phyloP scores from a whole-genome alignment of 2,888 invertebrate species.

The Periphyllus acericola region DNA sequence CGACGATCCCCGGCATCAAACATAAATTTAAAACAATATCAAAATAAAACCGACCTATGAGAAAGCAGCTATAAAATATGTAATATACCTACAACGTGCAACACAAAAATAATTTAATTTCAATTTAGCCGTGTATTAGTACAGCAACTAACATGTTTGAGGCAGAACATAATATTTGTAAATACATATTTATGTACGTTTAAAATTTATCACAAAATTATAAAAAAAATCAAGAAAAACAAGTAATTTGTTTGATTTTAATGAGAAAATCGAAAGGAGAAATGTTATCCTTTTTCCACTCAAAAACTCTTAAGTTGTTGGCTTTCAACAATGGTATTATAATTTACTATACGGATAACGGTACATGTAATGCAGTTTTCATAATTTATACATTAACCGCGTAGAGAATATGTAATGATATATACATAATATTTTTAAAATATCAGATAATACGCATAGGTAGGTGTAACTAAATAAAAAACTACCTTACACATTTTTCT shows the following conservation, averaged over 20 bases:
- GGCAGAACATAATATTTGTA: background rate
- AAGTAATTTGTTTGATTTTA: background rate
- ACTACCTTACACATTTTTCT: background rate
- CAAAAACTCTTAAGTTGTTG: background rate
- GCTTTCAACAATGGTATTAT: slow-evolving; percentile 7
- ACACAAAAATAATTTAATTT: background rate
- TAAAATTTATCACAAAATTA: background rate
- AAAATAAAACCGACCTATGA: background rate
- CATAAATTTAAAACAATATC: background rate
- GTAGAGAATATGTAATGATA: background rate
- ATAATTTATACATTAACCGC: background rate
- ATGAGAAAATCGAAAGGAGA: background rate
- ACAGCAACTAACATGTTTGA: background rate
- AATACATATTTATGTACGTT: background rate
- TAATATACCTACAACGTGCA: too few species aligned
- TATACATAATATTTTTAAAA: background rate
- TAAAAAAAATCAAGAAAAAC: slow-evolving; percentile 10
- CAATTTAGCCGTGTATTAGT: background rate
- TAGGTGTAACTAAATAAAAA: background rate
- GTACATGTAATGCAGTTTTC: background rate
- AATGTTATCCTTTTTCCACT: slow-evolving; percentile 5
- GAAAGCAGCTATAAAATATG: background rate
- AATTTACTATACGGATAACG: background rate
- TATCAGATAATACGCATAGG: background rate
- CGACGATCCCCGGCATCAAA: background rate